phyloP scores from a whole-genome alignment of 2,797 vertebrate genomes.

The Premnoplex brunnescens region DNA sequence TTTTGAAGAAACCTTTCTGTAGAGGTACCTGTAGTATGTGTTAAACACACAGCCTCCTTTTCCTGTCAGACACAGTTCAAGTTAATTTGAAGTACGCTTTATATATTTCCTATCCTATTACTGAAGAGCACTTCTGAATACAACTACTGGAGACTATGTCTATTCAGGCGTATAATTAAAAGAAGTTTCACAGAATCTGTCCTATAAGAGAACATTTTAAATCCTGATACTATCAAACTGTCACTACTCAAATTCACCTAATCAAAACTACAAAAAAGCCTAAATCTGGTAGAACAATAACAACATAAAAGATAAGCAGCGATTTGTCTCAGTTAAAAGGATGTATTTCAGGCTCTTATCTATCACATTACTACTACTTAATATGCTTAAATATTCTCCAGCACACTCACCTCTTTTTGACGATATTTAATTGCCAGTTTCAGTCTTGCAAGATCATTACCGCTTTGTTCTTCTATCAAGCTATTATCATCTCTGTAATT shows the following conservation, averaged over 20 bases:
- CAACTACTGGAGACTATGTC: background rate
- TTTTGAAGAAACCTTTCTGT: background rate
- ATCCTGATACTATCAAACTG: background rate
- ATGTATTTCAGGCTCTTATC: constrained; percentile 29
- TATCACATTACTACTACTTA: constrained; percentile 7
- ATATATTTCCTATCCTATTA: background rate
- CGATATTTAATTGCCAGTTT: constrained; percentile 97
- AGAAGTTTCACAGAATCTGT: background rate
- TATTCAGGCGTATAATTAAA: background rate
- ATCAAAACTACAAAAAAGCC: background rate
- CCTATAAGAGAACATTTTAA: background rate
- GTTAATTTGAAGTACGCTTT: background rate
- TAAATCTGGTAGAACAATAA: background rate
- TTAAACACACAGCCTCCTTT: background rate
- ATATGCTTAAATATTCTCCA: constrained; percentile 23
- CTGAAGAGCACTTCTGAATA: background rate
- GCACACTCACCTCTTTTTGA: constrained; percentile 92
- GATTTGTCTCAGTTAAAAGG: constrained; percentile 6
- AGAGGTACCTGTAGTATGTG: background rate
- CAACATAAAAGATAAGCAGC: background rate
- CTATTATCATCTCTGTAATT: constrained; percentile 92
- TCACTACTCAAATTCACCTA: background rate
- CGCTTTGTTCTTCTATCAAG: constrained; percentile 87
- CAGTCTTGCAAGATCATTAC: constrained; percentile 90
- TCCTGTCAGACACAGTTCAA: background rate